Evolutionary conservation across 2,113 vertebrate species (phyloP).

Genomic region (Oreochromis spilurus): DNA sequence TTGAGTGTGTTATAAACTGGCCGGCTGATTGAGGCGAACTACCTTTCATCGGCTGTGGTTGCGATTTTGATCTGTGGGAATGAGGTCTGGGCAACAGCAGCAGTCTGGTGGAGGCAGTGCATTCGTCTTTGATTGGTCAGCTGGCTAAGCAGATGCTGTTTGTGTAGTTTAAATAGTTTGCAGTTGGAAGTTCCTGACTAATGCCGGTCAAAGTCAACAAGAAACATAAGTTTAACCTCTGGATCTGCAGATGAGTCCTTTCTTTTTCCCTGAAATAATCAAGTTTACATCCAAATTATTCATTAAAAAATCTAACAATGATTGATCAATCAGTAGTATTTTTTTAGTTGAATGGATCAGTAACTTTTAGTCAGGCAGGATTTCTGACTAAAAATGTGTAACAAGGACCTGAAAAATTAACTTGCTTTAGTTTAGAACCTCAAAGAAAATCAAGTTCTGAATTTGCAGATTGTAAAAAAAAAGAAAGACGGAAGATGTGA

Average conservation of each 20-base stretch:
- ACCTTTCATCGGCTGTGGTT: neutral
- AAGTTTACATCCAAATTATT: neutral
- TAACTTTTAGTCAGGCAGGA: neutral
- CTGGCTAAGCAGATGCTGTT: neutral
- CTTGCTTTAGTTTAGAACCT: neutral
- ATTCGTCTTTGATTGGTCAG: neutral
- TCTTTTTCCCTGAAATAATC: neutral
- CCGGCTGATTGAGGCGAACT: conserved; percentile 30
- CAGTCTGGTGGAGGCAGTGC: neutral
- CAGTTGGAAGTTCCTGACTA: neutral
- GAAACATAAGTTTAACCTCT: neutral
- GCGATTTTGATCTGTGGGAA: conserved; percentile 18
- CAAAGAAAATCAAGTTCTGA: neutral
- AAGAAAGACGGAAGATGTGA: neutral
- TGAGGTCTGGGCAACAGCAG: neutral
- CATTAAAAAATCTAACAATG: neutral
- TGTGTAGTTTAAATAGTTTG: neutral
- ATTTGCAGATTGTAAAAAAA: neutral
- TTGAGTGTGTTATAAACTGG: conserved; percentile 30
- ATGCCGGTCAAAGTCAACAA: neutral
- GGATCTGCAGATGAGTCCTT: neutral
- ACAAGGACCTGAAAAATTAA: neutral
- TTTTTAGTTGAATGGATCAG: neutral
- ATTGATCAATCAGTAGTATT: neutral
- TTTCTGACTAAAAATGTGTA: neutral